Conservation (phyloP, 37 sponge, comb jelly and placozoan species). For the Oscarella lobularis region DNA sequence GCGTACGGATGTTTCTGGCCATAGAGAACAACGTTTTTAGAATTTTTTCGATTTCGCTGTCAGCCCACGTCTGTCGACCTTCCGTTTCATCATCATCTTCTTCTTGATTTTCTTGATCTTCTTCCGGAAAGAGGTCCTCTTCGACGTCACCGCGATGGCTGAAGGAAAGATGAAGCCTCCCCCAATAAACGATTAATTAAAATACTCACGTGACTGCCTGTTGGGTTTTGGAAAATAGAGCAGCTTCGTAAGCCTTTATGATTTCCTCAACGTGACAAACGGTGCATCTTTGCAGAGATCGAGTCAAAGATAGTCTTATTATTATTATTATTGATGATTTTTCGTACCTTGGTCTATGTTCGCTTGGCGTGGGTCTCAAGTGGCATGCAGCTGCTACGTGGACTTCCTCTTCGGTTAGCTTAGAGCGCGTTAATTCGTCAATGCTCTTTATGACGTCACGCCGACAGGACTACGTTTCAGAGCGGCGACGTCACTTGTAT, state of each 20-base stretch:
- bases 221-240: background rate
- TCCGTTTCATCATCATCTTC: background rate
- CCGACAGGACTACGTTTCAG: too few relatives aligned
- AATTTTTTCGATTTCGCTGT: constrained; percentile 15
- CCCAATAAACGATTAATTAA: background rate
- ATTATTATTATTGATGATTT: too few relatives aligned
- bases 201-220: background rate
- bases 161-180: too few relatives aligned
- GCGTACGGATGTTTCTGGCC: constrained; percentile 12
- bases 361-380: too few relatives aligned
- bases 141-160: background rate
- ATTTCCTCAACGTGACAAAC: background rate
- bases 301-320: background rate
- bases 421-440: too few relatives aligned
- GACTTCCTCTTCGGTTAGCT: too few relatives aligned
- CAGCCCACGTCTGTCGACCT: background rate
- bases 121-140: background rate
- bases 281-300: background rate
- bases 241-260: background rate
- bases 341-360: too few relatives aligned
- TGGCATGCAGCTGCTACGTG: background rate
- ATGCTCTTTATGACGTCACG: too few relatives aligned
- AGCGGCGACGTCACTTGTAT: too few relatives aligned
- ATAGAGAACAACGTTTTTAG: constrained; percentile 13
- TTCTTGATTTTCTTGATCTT: background rate